A percentile compares a stretch with the other conserved stretches of the same genome.
Evolutionary conservation across 2,888 invertebrate species (phyloP).

Genomic region (Andrena bicolor): DNA sequence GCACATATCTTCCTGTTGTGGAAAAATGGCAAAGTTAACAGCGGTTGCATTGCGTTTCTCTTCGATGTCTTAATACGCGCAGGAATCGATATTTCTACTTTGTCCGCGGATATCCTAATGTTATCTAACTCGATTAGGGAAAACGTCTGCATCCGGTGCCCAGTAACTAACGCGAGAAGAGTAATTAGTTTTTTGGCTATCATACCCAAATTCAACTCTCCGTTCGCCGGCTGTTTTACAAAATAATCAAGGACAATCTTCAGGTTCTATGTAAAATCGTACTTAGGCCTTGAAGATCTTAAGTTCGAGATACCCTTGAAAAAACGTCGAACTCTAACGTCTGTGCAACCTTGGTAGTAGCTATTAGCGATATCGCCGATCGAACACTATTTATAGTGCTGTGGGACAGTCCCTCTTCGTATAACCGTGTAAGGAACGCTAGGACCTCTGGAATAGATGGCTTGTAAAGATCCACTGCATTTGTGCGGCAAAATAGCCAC

Average conservation of each 20-base stretch:
- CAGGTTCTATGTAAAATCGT: neutral
- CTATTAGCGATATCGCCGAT: neutral
- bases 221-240: neutral
- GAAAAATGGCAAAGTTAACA: too few species aligned
- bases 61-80: neutral
- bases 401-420: neutral
- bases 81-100: neutral
- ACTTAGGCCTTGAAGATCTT: neutral
- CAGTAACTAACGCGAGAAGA: neutral
- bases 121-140: neutral
- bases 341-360: neutral
- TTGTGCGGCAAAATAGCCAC: neutral
- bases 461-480: neutral
- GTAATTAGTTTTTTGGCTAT: neutral
- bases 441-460: neutral
- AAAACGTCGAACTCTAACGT: neutral
- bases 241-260: neutral
- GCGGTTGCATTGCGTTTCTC: neutral
- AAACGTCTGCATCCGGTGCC: neutral
- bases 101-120: neutral
- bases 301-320: neutral
- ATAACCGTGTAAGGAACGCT: neutral
- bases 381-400: neutral
- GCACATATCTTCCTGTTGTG: too few species aligned
- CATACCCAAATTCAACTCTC: neutral